Conservation (phyloP, 1,140 invertebrate genomes). For the Antheraea mylitta region DNA sequence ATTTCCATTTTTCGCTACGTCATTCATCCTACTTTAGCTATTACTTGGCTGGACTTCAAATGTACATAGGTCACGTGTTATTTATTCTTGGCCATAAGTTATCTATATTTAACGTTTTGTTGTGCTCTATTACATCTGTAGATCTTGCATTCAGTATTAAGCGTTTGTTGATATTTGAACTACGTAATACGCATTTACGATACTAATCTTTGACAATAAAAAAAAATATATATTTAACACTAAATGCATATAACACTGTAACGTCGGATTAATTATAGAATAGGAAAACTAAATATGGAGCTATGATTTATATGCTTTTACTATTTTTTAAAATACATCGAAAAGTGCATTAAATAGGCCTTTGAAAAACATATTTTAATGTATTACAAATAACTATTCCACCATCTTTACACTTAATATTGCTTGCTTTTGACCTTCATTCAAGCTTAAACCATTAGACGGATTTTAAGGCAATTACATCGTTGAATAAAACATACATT, state of each 20-base stretch:
- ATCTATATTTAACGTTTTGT: background rate
- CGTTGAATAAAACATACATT: too few species aligned
- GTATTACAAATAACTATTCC: too few species aligned
- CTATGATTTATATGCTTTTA: too few species aligned
- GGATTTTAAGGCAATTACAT: too few species aligned
- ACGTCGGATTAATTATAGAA: background rate
- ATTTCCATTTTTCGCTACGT: background rate
- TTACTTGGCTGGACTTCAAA: background rate
- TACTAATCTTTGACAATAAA: background rate
- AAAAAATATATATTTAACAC: background rate
- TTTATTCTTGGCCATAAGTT: slow-evolving; percentile 2
- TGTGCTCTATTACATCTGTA: background rate
- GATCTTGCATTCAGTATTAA: background rate
- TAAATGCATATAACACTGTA: background rate
- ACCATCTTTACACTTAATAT: too few species aligned
- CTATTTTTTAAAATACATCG: too few species aligned
- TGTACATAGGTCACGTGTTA: background rate
- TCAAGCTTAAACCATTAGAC: too few species aligned
- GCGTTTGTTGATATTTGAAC: background rate
- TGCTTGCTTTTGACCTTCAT: too few species aligned
- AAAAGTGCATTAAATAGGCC: too few species aligned
- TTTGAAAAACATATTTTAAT: too few species aligned
- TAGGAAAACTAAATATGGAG: too few species aligned
- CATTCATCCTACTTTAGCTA: background rate
- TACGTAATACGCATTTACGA: background rate